Conservation (phyloP, 1,140 invertebrate genomes). For the Drosophila lowei region DNA sequence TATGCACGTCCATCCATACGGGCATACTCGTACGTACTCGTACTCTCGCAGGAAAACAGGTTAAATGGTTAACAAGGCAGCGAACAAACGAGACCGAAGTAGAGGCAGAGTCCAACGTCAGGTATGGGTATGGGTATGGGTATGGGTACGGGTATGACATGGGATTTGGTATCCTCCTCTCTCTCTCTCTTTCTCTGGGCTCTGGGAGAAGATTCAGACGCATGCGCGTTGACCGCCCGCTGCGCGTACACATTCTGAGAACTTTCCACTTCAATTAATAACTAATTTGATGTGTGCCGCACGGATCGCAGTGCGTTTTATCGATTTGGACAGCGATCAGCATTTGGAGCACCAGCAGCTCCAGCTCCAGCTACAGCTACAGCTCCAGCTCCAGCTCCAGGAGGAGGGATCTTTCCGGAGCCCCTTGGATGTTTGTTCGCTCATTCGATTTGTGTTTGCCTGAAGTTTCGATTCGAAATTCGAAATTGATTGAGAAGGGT, state of each 20-base stretch:
- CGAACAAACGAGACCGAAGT: conserved; percentile 47
- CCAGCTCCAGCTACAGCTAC: not conserved
- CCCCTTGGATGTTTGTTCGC: conserved; percentile 67
- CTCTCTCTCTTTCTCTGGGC: not conserved
- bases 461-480: conserved; percentile 58
- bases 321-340: conserved; percentile 76
- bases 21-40: no score
- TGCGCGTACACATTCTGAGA: conserved; percentile 78
- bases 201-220: conserved; percentile 31
- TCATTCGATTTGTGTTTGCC: conserved; percentile 53
- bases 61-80: conserved; percentile 73
- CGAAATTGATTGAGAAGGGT: conserved; percentile 72
- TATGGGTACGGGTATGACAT: conserved; percentile 6
- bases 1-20: not conserved
- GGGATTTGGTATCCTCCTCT: conserved; percentile 40
- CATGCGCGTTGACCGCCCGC: conserved; percentile 79
- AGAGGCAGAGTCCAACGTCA: conserved; percentile 29
- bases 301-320: conserved; percentile 76
- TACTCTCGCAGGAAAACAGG: conserved; percentile 43
- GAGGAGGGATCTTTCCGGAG: conserved; percentile 50
- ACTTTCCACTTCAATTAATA: conserved; percentile 81
- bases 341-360: conserved; percentile 63
- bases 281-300: conserved; percentile 80
- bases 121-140: conserved; percentile 26
- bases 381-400: not conserved